Base-by-base conservation (phyloP, 2,888 invertebrate species). In the Dicycla oo region DNA sequence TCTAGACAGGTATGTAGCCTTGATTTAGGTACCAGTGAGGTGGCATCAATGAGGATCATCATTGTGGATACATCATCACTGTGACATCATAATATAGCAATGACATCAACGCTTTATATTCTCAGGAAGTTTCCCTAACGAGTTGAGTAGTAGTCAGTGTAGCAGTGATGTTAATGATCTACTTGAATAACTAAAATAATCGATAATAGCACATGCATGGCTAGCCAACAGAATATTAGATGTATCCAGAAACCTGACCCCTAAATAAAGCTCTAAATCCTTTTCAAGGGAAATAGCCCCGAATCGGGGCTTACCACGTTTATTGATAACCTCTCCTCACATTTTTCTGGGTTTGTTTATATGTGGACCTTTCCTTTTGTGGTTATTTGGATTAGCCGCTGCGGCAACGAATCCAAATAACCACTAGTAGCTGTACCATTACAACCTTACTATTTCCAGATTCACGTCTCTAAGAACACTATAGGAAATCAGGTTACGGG, bases 1-100 rank as follows among this genome's bases (percentile, higher is more conserved):
- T 83, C 79, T 34, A 30, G 13, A 34, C 84, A 76, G 62, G 84
- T 64, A 13, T 34, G 6, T 5, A 51, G 72, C 34, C 26, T 47
- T 67, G 57, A 61, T 67, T n/a, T n/a, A n/a, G n/a, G n/a, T 56
- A 70, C 60, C 49, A 51, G 47, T 70, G 65, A 69, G 56, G 45
- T 70, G 63, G 66, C 45, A 23, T 54, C 54, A 61, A 18, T 38
- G 49, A 30, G 38, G 34, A 66, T 63, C 49, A 49, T 60, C 56
- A 45, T 54, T 58, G 23, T 30, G 60, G 57, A 61, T 53, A 64
- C 70, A 62, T 81, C 84, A 84, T 64, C 54, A 45, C 15, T 51
- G 34, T 84, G 68, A 73, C 62, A 71, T 45, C 40, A 72, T 57
- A n/a, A 40, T 54, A 43, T 43, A 65, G 30, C 38, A 18, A 61